A percentile compares a stretch with the other conserved stretches of the same genome.
phyloP scores from a whole-genome alignment of 2,888 invertebrate genomes.

The Aphidius colemani region DNA sequence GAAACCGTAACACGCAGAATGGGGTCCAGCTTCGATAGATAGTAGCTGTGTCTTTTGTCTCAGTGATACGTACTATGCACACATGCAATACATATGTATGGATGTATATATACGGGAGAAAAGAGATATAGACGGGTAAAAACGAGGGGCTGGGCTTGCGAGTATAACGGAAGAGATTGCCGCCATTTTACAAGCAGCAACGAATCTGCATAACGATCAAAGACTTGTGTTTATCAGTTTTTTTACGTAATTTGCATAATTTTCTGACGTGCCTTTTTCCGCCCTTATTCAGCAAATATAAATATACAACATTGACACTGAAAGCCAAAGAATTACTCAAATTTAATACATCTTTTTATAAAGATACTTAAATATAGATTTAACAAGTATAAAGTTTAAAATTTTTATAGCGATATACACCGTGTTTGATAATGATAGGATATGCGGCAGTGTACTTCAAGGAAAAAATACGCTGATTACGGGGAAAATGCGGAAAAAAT shows the following conservation, averaged over 20 bases:
- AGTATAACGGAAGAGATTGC: constrained; percentile 47
- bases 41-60: constrained; percentile 15
- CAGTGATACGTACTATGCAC: constrained; percentile 17
- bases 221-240: constrained; percentile 61
- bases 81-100: constrained; percentile 11
- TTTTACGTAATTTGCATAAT: constrained; percentile 61
- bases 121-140: neutral
- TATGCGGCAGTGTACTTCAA: no score
- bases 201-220: constrained; percentile 61
- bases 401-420: no score
- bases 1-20: constrained; percentile 40
- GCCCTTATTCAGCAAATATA: no score
- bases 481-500: no score
- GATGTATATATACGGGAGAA: neutral
- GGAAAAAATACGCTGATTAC: no score
- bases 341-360: no score
- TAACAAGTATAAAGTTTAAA: no score
- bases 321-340: no score
- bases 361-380: no score
- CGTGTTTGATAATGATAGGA: no score
- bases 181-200: constrained; percentile 58
- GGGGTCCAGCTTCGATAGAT: constrained; percentile 36
- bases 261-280: constrained; percentile 49
- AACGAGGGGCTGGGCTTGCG: constrained; percentile 17
- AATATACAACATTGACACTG: no score